Evolutionary conservation across 2,113 vertebrate species (phyloP), one percentile per base, ranked within the genome.

Genomic region (Hyperoodon ampullatus): DNA sequence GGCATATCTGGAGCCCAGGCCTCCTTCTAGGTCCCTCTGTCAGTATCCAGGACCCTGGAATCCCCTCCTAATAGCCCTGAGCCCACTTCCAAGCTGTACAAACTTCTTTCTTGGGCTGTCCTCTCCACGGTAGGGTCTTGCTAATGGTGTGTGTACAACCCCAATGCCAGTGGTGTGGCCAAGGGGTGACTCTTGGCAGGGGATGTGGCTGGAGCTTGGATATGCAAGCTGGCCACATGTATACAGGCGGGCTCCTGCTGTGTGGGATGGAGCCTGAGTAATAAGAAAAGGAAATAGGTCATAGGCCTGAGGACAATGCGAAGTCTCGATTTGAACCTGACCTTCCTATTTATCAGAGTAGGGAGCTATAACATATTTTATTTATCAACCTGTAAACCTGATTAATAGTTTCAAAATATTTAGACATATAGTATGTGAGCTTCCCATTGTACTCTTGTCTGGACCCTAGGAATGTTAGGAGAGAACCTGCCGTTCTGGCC

Each of bases 361-460:
- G 18, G 30, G 8, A 65, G 11, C 28, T n/a, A 21, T 6, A 26
- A 26, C 9, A 6, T 39, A 60, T 28, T 88, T 88, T 81, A 77
- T 39, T 68, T 63, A 70, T 47, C 44, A 39, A 16, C 42, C 42
- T 66, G 23, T 66, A 94, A 93, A 72, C 58, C 21, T 55, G 58
- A 55, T 44, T 18, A 90, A 26, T 55, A 42, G 39, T 50, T 65
- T 86, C 23, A 19, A 68, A 53, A 35, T 44, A 70, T 90, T 80
- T 24, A 66, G 5, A 30, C 15, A 2, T 74, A 55, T 9, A 3
- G 13, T 12, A 8, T 19, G 8, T 3, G 19, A 65, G 33, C 55
- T 8, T 72, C 26, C 28, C 0, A 0, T 63, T 77, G 35, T 58
- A 12, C 39, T 58, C 12, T 70, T 28, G 4, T 24, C 11, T 30